Conservation (phyloP, 2,888 invertebrate species). For the Homarus gammarus region DNA sequence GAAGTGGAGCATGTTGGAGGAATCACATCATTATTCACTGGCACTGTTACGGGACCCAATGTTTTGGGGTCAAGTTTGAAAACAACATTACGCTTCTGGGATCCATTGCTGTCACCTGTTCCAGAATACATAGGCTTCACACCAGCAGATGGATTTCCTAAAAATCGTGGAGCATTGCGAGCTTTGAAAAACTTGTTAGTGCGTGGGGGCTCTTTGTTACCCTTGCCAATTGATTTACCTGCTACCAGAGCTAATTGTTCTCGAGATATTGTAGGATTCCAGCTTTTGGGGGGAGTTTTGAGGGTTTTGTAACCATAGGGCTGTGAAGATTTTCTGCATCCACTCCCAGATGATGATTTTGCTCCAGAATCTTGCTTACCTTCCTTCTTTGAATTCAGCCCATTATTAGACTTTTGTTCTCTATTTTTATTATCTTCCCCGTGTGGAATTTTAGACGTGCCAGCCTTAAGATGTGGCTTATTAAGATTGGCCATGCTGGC, state of each 20-base stretch:
- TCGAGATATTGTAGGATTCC: constrained; percentile 81
- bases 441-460: constrained; percentile 24
- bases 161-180: constrained; percentile 61
- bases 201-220: constrained; percentile 56
- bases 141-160: constrained; percentile 19
- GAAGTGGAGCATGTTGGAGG: constrained; percentile 9
- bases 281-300: constrained; percentile 83
- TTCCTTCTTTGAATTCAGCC: constrained; percentile 42
- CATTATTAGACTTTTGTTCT: constrained; percentile 53
- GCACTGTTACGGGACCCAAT: constrained; percentile 31
- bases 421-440: constrained; percentile 43
- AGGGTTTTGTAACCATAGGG: constrained; percentile 82
- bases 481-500: constrained; percentile 63
- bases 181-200: constrained; percentile 75
- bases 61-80: constrained; percentile 51
- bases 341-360: constrained; percentile 78
- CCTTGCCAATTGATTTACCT: constrained; percentile 45
- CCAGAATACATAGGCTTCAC: constrained; percentile 7
- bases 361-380: constrained; percentile 37
- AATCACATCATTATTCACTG: constrained; percentile 33
- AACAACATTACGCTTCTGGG: constrained; percentile 21
- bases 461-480: constrained; percentile 59
- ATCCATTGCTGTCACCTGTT: constrained; percentile 11
- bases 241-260: constrained; percentile 64
- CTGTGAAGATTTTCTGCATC: constrained; percentile 72